Conservation (phyloP, 2,888 invertebrate species). For the Anticlea derivata region DNA sequence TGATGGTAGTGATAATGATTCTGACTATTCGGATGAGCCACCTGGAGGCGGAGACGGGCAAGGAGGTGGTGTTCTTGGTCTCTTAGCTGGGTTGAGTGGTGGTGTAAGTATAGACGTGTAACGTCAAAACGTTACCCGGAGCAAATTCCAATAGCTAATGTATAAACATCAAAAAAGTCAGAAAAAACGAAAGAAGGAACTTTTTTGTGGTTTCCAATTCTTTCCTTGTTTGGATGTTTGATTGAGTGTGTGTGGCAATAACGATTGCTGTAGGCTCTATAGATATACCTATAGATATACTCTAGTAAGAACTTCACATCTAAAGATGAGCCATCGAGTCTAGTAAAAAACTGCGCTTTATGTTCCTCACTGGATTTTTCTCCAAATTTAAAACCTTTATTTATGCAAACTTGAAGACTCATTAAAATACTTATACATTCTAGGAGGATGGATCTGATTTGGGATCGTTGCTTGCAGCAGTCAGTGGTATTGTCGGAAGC, state of each 20-base stretch:
- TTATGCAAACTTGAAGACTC: not conserved
- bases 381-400: not conserved
- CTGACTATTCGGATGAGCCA: constrained; percentile 68
- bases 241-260: no score
- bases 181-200: no score
- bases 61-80: constrained; percentile 74
- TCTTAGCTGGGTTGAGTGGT: constrained; percentile 74
- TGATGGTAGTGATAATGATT: constrained; percentile 51
- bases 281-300: no score
- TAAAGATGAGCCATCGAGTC: no score
- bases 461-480: constrained; percentile 69
- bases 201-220: no score
- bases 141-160: not conserved
- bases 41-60: constrained; percentile 74
- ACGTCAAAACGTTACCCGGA: not conserved
- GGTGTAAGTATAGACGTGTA: constrained; percentile 70
- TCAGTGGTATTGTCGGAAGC: constrained; percentile 72
- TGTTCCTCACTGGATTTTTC: not conserved
- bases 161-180: no score
- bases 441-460: constrained; percentile 78
- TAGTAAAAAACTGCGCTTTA: no score
- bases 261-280: no score
- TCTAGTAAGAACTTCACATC: no score
- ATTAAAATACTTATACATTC: constrained; percentile 31
- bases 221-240: no score